These are phyloP conservation scores for Petromus typicus DNA, from an alignment of 2,113 vertebrate genomes.

Conservation along the genomic window DNA sequence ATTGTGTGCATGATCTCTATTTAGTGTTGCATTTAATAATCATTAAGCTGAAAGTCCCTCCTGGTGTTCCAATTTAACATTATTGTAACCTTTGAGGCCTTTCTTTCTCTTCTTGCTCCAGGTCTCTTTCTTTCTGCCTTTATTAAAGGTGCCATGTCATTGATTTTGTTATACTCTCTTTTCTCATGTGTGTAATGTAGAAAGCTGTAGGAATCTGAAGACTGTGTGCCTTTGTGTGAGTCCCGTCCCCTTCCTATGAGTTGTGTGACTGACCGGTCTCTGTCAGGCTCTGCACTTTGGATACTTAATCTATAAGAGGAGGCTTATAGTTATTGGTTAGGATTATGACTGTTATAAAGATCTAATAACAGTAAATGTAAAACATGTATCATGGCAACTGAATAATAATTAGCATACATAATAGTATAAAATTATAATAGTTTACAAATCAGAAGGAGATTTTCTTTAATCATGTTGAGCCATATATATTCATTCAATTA, in stretches of 20 bases:
- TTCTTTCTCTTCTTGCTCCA: background rate
- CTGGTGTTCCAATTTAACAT: background rate
- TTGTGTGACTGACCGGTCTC: background rate
- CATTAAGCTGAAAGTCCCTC: background rate
- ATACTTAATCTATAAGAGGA: background rate
- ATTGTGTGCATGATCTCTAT: background rate
- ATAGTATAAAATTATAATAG: slow-evolving; percentile 2
- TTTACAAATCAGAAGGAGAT: slow-evolving; percentile 27
- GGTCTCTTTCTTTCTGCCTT: background rate
- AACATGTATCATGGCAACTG: background rate
- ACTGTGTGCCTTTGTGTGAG: background rate
- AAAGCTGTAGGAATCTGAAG: background rate
- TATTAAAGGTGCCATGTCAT: background rate
- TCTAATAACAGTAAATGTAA: background rate
- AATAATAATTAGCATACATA: background rate
- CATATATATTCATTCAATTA: slow-evolving; percentile 7
- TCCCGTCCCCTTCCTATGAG: background rate
- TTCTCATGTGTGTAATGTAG: background rate
- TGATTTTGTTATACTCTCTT: background rate
- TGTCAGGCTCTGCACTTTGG: background rate
- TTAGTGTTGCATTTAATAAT: background rate
- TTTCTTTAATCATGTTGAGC: slow-evolving; percentile 5
- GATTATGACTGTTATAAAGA: background rate
- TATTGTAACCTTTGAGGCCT: background rate
- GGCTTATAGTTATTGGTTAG: background rate